Percentiles rank a stretch among this genome's conserved stretches.
Conservation (phyloP, 2,113 vertebrate species). For the Garra rufa region DNA sequence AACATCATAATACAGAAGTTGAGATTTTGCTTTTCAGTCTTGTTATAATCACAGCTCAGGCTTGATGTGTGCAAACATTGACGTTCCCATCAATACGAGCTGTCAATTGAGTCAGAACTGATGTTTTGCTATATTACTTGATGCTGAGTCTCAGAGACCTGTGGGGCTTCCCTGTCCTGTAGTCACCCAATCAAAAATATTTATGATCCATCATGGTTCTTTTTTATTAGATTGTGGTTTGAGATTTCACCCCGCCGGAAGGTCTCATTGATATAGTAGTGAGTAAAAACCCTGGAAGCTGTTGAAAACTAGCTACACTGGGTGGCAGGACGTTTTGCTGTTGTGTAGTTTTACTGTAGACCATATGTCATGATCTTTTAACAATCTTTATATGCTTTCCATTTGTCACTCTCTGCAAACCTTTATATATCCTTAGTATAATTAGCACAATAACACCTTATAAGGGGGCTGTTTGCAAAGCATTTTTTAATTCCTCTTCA, state of each 20-base stretch:
- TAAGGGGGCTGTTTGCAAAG: no score
- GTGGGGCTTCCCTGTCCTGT: constrained; percentile 41
- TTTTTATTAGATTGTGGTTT: constrained; percentile 59
- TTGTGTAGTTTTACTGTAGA: background rate
- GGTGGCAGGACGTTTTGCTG: background rate
- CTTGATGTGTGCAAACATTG: constrained; percentile 45
- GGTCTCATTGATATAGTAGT: constrained; percentile 43
- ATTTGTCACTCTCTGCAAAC: background rate
- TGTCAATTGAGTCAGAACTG: constrained; percentile 37
- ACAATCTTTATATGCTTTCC: background rate
- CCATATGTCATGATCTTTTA: background rate
- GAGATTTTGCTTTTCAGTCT: constrained; percentile 4
- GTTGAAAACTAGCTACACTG: background rate
- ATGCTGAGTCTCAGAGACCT: background rate
- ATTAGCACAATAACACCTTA: background rate
- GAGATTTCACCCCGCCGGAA: constrained; percentile 47
- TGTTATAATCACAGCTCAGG: constrained; percentile 14
- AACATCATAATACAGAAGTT: background rate
- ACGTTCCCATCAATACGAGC: constrained; percentile 32
- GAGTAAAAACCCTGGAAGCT: constrained; percentile 21
- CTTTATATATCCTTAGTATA: background rate
- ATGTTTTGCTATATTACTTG: constrained; percentile 37
- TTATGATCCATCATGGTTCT: constrained; percentile 50
- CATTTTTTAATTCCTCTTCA: no score
- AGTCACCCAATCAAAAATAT: constrained; percentile 56